Evolutionary conservation across 2,888 invertebrate species (phyloP).

Genomic region (Drosophila multiciliata): DNA sequence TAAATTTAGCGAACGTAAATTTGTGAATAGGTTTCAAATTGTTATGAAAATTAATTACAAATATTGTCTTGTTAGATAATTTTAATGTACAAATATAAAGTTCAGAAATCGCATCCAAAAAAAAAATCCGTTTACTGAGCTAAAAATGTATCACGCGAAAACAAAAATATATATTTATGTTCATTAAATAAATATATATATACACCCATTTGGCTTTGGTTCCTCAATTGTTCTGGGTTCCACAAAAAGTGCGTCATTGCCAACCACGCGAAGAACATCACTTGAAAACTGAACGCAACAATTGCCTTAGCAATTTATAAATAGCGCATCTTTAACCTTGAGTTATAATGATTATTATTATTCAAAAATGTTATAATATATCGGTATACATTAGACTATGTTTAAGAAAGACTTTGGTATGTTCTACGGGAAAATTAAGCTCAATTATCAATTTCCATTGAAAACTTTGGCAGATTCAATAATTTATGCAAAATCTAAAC

Average conservation of each 20-base stretch:
- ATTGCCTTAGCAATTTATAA: slow-evolving; percentile 31
- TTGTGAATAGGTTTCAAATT: not conserved
- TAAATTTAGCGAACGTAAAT: slow-evolving; percentile 13
- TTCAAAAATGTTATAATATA: not conserved
- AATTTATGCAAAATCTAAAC: slow-evolving; percentile 14
- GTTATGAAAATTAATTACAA: not conserved
- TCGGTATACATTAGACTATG: not conserved
- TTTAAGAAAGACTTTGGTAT: not conserved
- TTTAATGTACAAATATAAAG: slow-evolving; percentile 8
- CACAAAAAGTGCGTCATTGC: slow-evolving; percentile 44
- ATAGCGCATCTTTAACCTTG: slow-evolving; percentile 37
- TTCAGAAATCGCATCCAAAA: slow-evolving; percentile 9
- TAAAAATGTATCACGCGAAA: slow-evolving; percentile 4
- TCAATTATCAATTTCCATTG: slow-evolving; percentile 39
- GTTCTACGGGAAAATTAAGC: slow-evolving; percentile 12
- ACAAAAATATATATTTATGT: slow-evolving; percentile 15
- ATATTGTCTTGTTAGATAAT: slow-evolving; percentile 30
- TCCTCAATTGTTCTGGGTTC: slow-evolving; percentile 48
- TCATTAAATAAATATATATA: not conserved
- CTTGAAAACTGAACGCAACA: slow-evolving; percentile 22
- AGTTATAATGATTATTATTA: slow-evolving; percentile 10
- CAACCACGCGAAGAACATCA: slow-evolving; percentile 33
- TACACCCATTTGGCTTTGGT: slow-evolving; percentile 1
- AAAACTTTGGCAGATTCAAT: slow-evolving; percentile 34
- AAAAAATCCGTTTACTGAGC: slow-evolving; percentile 12